phyloP scores from a whole-genome alignment of 2,113 vertebrate species.

The Coregonus clupeaformis region DNA sequence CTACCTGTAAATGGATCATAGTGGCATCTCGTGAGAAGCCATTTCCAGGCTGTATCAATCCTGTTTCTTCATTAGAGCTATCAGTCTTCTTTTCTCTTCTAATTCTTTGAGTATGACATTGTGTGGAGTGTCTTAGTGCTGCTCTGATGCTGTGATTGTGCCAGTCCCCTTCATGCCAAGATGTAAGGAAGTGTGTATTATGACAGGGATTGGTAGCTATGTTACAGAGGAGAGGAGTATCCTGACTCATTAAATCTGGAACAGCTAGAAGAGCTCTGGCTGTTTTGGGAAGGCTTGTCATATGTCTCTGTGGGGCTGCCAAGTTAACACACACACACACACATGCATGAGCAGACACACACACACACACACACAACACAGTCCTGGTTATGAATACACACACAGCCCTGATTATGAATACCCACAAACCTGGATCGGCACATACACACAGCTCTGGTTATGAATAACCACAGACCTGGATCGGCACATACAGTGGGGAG shows the following conservation, averaged over 20 bases:
- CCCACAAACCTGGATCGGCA: no score
- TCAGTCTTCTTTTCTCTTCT: neutral
- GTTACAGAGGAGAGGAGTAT: neutral
- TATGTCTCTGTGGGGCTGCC: neutral
- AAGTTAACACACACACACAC: neutral
- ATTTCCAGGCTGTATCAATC: neutral
- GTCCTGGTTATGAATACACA: no score
- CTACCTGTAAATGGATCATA: no score
- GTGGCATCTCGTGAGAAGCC: no score
- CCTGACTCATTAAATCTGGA: no score
- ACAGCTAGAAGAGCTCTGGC: neutral
- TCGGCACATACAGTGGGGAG: no score
- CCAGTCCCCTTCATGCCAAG: conserved; percentile 3
- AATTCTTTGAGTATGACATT: conserved; percentile 28
- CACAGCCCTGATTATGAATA: no score
- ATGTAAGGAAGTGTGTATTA: conserved; percentile 39
- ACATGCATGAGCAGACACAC: neutral
- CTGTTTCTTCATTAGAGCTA: neutral
- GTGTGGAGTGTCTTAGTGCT: conserved; percentile 17
- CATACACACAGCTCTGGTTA: neutral
- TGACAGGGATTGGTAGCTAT: conserved; percentile 22
- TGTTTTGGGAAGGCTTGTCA: conserved; percentile 10
- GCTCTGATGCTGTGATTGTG: conserved; percentile 20
- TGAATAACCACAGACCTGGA: no score
- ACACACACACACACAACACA: neutral